Conservation (phyloP, 2,888 invertebrate genomes). For the Lottia gigantea region DNA sequence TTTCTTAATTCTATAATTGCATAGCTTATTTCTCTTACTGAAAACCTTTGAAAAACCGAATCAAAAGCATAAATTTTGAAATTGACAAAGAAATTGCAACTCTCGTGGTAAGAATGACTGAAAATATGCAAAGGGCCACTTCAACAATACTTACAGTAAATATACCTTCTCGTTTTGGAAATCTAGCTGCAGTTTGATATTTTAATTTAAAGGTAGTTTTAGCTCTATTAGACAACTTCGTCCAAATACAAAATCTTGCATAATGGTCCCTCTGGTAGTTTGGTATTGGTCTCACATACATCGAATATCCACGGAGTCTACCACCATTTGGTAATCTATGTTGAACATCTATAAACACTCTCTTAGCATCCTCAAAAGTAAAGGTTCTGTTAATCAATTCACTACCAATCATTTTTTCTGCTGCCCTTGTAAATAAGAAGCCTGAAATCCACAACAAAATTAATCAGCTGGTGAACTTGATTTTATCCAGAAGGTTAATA, state of each 20-base stretch:
- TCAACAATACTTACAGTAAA: not conserved
- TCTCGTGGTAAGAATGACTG: too few species aligned
- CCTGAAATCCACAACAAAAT: not conserved
- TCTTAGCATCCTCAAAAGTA: not conserved
- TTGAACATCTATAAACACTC: not conserved
- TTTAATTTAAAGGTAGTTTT: not conserved
- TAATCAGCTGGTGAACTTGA: too few species aligned
- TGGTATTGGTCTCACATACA: not conserved
- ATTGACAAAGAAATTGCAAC: too few species aligned
- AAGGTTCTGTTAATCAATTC: not conserved
- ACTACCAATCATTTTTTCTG: not conserved
- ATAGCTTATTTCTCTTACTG: too few species aligned
- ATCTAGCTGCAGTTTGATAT: not conserved
- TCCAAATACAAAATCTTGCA: not conserved
- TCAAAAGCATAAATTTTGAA: too few species aligned
- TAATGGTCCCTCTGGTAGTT: not conserved
- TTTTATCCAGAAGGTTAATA: too few species aligned
- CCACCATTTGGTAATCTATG: not conserved
- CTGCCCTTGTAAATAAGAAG: not conserved
- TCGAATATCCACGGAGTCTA: not conserved
- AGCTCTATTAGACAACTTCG: not conserved
- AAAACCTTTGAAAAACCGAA: too few species aligned
- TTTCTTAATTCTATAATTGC: too few species aligned
- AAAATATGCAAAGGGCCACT: too few species aligned
- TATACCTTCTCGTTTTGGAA: not conserved